These are phyloP conservation scores for Colletes gigas DNA, from an alignment of 1,140 invertebrate species.

Conservation along the genomic window DNA sequence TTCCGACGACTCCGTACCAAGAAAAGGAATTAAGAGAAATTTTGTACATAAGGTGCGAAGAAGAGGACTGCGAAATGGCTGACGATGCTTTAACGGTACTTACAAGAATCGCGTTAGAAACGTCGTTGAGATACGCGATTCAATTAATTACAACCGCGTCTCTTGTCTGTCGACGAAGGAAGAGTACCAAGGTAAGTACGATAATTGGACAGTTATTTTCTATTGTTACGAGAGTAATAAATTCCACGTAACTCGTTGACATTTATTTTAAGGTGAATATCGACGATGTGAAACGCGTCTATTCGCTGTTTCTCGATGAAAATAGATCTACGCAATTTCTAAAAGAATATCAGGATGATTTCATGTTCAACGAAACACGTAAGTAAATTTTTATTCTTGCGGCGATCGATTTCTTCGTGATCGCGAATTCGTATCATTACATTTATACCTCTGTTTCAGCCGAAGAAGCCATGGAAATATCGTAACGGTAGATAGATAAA, in stretches of 20 bases:
- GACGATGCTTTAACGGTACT: conserved; percentile 95
- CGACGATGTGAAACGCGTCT: conserved; percentile 97
- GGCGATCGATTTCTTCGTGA: background rate
- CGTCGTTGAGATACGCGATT: conserved; percentile 98
- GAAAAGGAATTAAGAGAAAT: conserved; percentile 96
- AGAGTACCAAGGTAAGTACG: conserved; percentile 88
- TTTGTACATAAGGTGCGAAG: conserved; percentile 95
- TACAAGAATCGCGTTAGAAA: conserved; percentile 95
- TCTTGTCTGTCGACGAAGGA: conserved; percentile 91
- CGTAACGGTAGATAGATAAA: conserved; percentile 51
- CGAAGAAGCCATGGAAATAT: conserved; percentile 70
- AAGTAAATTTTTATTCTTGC: conserved; percentile 52
- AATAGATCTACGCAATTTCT: conserved; percentile 95
- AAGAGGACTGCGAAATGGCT: conserved; percentile 98
- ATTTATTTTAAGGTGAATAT: conserved; percentile 85
- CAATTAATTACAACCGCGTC: conserved; percentile 98
- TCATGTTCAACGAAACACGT: conserved; percentile 92
- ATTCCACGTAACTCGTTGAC: background rate
- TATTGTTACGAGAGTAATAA: background rate
- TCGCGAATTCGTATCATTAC: background rate
- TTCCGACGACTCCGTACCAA: conserved; percentile 93
- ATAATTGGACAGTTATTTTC: background rate
- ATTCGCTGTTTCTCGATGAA: conserved; percentile 97
- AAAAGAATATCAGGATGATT: conserved; percentile 97
- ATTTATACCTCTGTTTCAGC: conserved; percentile 55